Evolutionary conservation across 2,888 invertebrate species (phyloP), one percentile per base, ranked within the genome.

Genomic region (Machimus atricapillus): DNA sequence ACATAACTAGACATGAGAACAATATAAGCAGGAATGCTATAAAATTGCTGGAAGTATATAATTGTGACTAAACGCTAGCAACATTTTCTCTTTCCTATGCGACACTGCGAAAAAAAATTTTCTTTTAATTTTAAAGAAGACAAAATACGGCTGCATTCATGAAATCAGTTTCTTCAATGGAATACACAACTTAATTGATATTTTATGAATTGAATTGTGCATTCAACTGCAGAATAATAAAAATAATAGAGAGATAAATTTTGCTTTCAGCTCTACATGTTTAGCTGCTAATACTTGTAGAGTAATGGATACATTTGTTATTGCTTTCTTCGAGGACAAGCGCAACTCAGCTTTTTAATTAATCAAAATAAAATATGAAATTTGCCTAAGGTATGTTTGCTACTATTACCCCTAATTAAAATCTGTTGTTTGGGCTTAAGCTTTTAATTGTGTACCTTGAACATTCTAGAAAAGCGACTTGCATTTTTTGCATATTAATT

Each of bases 1-100:
- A 85, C 74, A 85, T 19, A 85, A 85, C 85, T 85, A 85, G 74
- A 85, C 74, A 85, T 74, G 74, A 9, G 43, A 74, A 27, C 4
- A 66, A 19, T 12, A 66, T 66, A 27, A 66, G 27, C 27, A 66
- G 27, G 66, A 66, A 66, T 66, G 23, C 27, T 66, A 66, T 66
- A 27, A 66, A 19, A 27, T 23, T 12, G 27, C 27, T 66, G 66
- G 66, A 66, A 66, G 19, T 19, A 66, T 23, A 16, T 66, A 8
- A 66, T 9, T 66, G 12, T 66, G 23, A 27, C 23, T 52, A 27
- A 23, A 66, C 12, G 27, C 19, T 27, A 66, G 23, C 23, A 23
- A 66, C 27, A 66, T 66, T 66, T 23, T 58, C 23, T 19, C 58
- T 58, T 58, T 19, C 9, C 58, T 58, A n/a, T 58, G 58, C 58